Base-by-base conservation (phyloP, 1,140 invertebrate genomes). In the Neodiprion pinetum region DNA sequence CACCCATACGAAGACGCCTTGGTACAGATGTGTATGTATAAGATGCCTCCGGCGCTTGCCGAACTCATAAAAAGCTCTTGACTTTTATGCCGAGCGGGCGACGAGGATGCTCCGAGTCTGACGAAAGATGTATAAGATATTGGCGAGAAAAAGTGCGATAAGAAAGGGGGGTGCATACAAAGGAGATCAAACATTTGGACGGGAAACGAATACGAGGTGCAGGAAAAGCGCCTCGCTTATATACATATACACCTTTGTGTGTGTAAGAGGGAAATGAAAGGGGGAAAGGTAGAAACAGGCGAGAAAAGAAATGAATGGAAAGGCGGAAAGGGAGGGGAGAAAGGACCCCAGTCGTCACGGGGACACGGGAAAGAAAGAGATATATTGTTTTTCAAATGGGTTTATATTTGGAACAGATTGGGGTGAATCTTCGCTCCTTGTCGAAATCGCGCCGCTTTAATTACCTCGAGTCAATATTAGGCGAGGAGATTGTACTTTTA, bases 91-190 rank as follows among this genome's bases (percentile, higher is more conserved):
- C n/a, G 5, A 12, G 53, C 53, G 28, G n/a, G n/a, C 53, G 53
- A 17, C 7, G 53, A 40, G 28, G 28, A 40, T 5, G 53, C 28
- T 40, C 5, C n/a, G 8, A 61, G 53, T 61, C 53, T 11, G 53
- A 61, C 53, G 53, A 61, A 61, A 61, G 53, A 61, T 61, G 11
- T 5, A 40, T 40, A 14, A 61, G 53, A 61, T 61, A 61, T 61
- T 61, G 53, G 7, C 28, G 28, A 61, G 53, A 61, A 61, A 61
- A 4, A 61, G 53, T 17, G 4, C 7, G 53, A 61, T 61, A 61
- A 61, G 53, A 61, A 61, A 61, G 53, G 53, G 50, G 50, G 53
- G 53, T 61, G 53, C 53, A 61, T 61, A 61, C 53, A 61, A 61
- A 61, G 53, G 53, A 17, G 53, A 61, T 61, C 53, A 61, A 61